A percentile compares a stretch with the other conserved stretches of the same genome.
Evolutionary conservation across 2,888 invertebrate species (phyloP).

Genomic region (Aricia artaxerxes): DNA sequence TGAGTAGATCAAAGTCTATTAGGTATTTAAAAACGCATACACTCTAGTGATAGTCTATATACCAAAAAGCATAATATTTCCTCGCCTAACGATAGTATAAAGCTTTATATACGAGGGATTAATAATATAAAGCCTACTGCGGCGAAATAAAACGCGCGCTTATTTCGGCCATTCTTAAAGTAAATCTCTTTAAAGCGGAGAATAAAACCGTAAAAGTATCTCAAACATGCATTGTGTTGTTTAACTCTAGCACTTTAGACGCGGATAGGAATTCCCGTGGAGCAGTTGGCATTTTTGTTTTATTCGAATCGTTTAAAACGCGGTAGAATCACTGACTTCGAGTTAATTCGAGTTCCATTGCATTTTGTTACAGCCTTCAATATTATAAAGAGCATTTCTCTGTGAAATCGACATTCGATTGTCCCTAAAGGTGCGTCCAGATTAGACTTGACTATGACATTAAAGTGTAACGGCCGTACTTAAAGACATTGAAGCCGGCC

Average conservation of each 20-base stretch:
- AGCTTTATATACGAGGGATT: neutral
- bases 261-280: constrained; percentile 22
- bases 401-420: neutral
- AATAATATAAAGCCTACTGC: constrained; percentile 1
- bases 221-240: constrained; percentile 23
- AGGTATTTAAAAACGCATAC: too few species aligned
- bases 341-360: neutral
- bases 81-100: neutral
- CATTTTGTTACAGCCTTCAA: neutral
- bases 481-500: too few species aligned
- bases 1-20: too few species aligned
- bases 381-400: neutral
- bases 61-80: neutral
- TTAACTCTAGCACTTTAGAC: constrained; percentile 23
- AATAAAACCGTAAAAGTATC: constrained; percentile 23
- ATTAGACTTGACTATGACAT: too few species aligned
- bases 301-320: constrained; percentile 8
- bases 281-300: constrained; percentile 16
- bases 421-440: neutral
- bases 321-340: constrained; percentile 5
- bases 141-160: neutral
- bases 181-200: constrained; percentile 21
- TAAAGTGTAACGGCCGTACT: neutral
- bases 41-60: neutral
- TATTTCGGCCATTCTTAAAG: constrained; percentile 5